Conservation (phyloP, 2,888 invertebrate genomes). For the Cylloceria caligata region DNA sequence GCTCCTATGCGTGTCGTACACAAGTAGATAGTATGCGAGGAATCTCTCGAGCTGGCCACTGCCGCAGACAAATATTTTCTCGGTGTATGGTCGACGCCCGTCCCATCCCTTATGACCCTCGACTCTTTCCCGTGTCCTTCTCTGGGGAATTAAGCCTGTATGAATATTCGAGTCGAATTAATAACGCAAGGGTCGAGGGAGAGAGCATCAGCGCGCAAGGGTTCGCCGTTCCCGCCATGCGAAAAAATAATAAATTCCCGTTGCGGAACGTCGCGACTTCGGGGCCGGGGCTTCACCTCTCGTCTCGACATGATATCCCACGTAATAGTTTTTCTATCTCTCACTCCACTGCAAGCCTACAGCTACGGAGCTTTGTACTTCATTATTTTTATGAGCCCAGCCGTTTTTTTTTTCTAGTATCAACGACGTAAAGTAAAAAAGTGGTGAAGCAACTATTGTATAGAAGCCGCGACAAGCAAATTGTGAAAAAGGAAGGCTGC, state of each 20-base stretch:
- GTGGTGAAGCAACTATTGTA: background rate
- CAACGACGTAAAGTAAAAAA: constrained; percentile 3
- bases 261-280: constrained; percentile 52
- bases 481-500: constrained; percentile 11
- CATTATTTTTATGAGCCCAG: constrained; percentile 47
- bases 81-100: constrained; percentile 69
- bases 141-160: constrained; percentile 65
- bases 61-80: constrained; percentile 67
- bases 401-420: background rate
- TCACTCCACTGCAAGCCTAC: constrained; percentile 21
- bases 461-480: constrained; percentile 12
- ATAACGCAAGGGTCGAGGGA: constrained; percentile 62
- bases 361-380: constrained; percentile 25
- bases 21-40: constrained; percentile 43
- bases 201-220: constrained; percentile 36
- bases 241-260: constrained; percentile 67
- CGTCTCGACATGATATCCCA: constrained; percentile 48
- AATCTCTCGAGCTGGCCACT: constrained; percentile 56
- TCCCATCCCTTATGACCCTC: constrained; percentile 51
- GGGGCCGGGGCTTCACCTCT: constrained; percentile 17
- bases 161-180: constrained; percentile 74
- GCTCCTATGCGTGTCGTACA: constrained; percentile 33
- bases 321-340: constrained; percentile 56
- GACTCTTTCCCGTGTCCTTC: constrained; percentile 33
- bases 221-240: constrained; percentile 55